These are phyloP conservation scores for Hydropotes inermis DNA, from an alignment of 2,113 vertebrate genomes.

Conservation along the genomic window DNA sequence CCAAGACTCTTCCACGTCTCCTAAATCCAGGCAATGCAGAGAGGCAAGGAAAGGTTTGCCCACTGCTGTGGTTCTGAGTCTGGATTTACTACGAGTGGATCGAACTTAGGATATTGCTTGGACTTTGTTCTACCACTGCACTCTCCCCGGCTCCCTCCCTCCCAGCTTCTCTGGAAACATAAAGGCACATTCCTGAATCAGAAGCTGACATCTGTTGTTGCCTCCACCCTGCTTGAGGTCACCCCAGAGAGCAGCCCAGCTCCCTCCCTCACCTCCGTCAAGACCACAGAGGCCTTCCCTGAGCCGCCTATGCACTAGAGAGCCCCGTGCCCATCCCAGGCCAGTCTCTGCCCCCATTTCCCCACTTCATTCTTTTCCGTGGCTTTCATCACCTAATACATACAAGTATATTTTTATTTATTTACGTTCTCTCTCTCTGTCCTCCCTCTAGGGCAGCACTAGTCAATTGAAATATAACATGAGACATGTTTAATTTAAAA, in stretches of 20 bases:
- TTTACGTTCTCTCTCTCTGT: background rate
- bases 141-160: background rate
- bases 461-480: background rate
- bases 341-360: background rate
- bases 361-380: too few relatives aligned
- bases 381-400: background rate
- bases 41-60: background rate
- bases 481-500: background rate
- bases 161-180: background rate
- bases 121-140: background rate
- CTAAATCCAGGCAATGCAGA: background rate
- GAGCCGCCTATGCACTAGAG: background rate
- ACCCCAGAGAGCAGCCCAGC: background rate
- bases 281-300: background rate
- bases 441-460: too few relatives aligned
- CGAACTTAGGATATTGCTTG: background rate
- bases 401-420: background rate
- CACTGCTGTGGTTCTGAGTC: background rate
- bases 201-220: background rate
- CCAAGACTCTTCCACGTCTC: background rate
- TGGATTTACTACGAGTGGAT: background rate
- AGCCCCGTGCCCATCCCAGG: background rate
- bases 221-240: too few relatives aligned
- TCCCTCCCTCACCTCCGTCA: background rate
- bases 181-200: background rate